Percentiles rank a stretch among this genome's conserved stretches.
Evolutionary conservation across 2,888 invertebrate genomes (phyloP).

Genomic region (Eueremaeus valkanovi): DNA sequence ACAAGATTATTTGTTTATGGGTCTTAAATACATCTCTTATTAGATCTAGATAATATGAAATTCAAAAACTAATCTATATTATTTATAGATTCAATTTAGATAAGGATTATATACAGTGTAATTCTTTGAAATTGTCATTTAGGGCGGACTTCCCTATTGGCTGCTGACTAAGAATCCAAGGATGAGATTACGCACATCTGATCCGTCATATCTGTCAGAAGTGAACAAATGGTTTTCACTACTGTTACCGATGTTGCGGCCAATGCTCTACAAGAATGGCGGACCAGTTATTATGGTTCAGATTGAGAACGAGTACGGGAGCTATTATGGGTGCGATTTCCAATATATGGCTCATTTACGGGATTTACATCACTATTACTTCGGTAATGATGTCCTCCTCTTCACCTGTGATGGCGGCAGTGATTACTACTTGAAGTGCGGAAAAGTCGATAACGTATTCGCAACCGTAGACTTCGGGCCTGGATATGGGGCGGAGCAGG

Average conservation of each 20-base stretch:
- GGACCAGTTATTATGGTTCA: constrained; percentile 83
- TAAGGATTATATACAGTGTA: too few species aligned
- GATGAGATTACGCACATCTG: constrained; percentile 56
- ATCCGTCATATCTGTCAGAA: constrained; percentile 53
- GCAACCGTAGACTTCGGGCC: constrained; percentile 60
- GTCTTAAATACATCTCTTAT: too few species aligned
- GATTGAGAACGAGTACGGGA: constrained; percentile 89
- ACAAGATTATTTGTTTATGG: too few species aligned
- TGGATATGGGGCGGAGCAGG: constrained; percentile 12
- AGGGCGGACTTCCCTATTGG: constrained; percentile 79
- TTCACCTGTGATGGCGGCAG: constrained; percentile 76
- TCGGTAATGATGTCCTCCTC: constrained; percentile 66
- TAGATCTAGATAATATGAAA: too few species aligned
- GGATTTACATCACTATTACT: constrained; percentile 59
- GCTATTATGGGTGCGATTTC: constrained; percentile 68
- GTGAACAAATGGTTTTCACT: constrained; percentile 57
- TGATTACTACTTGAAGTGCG: constrained; percentile 60
- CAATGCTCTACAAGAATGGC: constrained; percentile 64
- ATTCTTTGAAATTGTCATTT: too few species aligned
- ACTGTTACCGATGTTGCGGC: constrained; percentile 56
- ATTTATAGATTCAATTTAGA: neutral
- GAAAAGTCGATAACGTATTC: constrained; percentile 65
- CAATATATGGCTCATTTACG: constrained; percentile 66
- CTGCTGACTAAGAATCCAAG: constrained; percentile 61
- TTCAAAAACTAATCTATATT: neutral